Base-by-base conservation (phyloP, 2,797 vertebrate species). In the Lepidocolaptes lacrymiger region DNA sequence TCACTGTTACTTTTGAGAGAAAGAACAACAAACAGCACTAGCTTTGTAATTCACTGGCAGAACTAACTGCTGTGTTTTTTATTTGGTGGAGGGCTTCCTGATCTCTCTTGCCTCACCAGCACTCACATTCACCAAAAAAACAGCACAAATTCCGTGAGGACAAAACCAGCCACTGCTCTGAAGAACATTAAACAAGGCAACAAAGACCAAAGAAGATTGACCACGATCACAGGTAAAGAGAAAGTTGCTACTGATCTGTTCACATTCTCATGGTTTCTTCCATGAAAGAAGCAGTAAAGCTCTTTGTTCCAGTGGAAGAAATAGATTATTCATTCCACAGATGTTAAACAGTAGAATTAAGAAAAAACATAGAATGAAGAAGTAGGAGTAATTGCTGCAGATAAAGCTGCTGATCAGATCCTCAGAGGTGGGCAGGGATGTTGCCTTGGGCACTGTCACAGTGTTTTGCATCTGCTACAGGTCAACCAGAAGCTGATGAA, bases 1-100 rank as follows among this genome's bases (percentile, higher is more conserved):
- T 79, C 83, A 56, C 63, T 49, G 41, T 73, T 52, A 63, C 51
- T 72, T 74, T 30, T 41, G 56, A 86, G 26, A 84, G 44, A 71
- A 85, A 85, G 43, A 90, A 79, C 44, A 93, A 73, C 64, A 79
- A 93, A 92, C 26, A 88, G 41, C 84, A 56, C 21, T n/a, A 41
- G 52, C 49, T 74, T 85, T 16, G 10, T 48, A 68, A 96, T 49
- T 55, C 37, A 71, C 49, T 76, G 49, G 72, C 46, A 93, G 52
- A 82, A 74, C 27, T 63, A 82, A 76, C 49, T 89, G 72, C 34
- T 91, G 41, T 0, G 23, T 5, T 67, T 77, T 94, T 94, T 61
- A 90, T 92, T 94, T 46, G 63, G 44, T 19, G 22, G 46, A 77
- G 55, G 81, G 54, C 56, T 76, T 93, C 62, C 44, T 71, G 52